Conservation (phyloP, 2,797 vertebrate species). For the Gastrophryne carolinensis region DNA sequence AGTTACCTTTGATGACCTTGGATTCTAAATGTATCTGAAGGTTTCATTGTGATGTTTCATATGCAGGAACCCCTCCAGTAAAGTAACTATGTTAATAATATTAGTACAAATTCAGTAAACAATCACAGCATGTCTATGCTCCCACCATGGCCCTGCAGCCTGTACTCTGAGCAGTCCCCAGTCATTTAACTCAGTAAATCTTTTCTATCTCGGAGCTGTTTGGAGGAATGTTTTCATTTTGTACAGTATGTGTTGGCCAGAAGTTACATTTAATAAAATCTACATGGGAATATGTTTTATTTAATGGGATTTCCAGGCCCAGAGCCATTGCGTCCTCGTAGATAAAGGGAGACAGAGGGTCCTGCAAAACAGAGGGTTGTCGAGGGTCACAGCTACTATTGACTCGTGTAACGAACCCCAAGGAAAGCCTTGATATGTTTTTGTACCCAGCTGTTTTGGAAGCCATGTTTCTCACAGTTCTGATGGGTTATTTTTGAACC, state of each 20-base stretch:
- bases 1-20: not conserved
- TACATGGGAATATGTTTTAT: slow-evolving; percentile 45
- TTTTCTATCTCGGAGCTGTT: slow-evolving; percentile 18
- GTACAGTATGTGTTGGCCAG: slow-evolving; percentile 47
- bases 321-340: slow-evolving; percentile 32
- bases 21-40: not conserved
- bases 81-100: not conserved
- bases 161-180: slow-evolving; percentile 9
- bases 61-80: not conserved
- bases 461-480: slow-evolving; percentile 17
- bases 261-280: slow-evolving; percentile 42
- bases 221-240: slow-evolving; percentile 45
- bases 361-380: slow-evolving; percentile 39
- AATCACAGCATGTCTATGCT: slow-evolving; percentile 10
- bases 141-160: not conserved
- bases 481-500: not conserved
- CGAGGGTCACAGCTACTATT: slow-evolving; percentile 41
- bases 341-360: slow-evolving; percentile 33
- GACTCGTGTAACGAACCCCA: slow-evolving; percentile 18
- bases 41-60: not conserved
- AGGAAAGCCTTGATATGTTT: slow-evolving; percentile 13
- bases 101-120: slow-evolving; percentile 11
- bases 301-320: slow-evolving; percentile 49
- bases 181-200: slow-evolving; percentile 25
- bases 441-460: not conserved